Evolutionary conservation across 1,140 invertebrate genomes (phyloP).

Genomic region (Sarcophaga bullata): DNA sequence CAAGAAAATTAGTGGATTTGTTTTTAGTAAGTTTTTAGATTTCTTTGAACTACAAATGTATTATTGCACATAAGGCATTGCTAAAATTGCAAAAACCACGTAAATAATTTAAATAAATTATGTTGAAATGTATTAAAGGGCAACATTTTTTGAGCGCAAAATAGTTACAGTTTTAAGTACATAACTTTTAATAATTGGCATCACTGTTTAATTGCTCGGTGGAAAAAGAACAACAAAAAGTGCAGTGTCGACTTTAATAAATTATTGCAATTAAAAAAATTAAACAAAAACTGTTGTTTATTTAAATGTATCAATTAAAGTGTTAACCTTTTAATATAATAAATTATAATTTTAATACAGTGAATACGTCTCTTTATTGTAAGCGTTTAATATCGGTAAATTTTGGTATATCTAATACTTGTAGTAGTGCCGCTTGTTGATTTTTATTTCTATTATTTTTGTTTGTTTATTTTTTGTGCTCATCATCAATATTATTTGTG

Average conservation of each 20-base stretch:
- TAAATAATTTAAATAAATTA: too few species aligned
- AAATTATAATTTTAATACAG: too few species aligned
- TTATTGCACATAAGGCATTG: too few species aligned
- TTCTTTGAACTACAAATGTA: too few species aligned
- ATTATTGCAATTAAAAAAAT: slow-evolving; percentile 3
- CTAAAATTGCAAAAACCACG: too few species aligned
- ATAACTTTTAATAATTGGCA: neutral
- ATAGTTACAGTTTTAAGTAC: too few species aligned
- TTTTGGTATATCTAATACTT: neutral
- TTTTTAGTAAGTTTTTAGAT: too few species aligned
- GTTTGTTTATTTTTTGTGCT: neutral
- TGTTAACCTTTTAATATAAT: neutral
- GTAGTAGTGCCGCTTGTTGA: slow-evolving; percentile 3
- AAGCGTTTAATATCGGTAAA: neutral
- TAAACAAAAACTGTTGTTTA: slow-evolving; percentile 13
- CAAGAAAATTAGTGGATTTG: too few species aligned
- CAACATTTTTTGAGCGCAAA: too few species aligned
- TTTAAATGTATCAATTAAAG: slow-evolving; percentile 16
- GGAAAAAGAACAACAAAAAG: slow-evolving; percentile 19
- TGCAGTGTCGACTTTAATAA: slow-evolving; percentile 26
- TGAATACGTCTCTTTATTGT: too few species aligned
- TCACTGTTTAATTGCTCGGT: neutral
- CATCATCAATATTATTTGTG: neutral
- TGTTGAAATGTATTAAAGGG: too few species aligned
- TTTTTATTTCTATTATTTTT: neutral